phyloP scores from a whole-genome alignment of 1,140 invertebrate genomes.

The Ylistrum balloti region DNA sequence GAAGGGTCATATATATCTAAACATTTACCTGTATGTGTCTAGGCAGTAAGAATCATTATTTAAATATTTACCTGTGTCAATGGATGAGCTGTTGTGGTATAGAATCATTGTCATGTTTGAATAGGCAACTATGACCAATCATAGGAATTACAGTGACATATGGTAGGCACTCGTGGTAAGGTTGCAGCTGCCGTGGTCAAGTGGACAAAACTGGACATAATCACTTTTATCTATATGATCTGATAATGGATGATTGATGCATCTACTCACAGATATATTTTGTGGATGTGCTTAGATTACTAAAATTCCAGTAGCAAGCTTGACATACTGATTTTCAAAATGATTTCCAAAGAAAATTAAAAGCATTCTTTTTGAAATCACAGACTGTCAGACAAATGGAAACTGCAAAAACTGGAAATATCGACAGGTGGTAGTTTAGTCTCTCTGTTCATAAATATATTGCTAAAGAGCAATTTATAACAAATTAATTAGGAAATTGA shows the following conservation, averaged over 20 bases:
- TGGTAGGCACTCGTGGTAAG: not conserved
- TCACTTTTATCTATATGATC: not conserved
- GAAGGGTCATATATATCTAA: not conserved
- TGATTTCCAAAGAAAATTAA: not conserved
- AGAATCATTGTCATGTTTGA: not conserved
- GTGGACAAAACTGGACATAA: slow-evolving; percentile 15
- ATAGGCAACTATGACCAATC: not conserved
- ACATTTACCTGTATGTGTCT: not conserved
- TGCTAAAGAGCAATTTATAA: not conserved
- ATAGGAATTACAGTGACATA: not conserved
- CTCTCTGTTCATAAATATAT: not conserved
- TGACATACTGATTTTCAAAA: not conserved
- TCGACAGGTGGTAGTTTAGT: not conserved
- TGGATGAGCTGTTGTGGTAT: not conserved
- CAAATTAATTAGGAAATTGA: too few species aligned
- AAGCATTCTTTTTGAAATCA: not conserved
- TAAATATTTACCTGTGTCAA: not conserved
- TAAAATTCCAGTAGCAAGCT: too few species aligned
- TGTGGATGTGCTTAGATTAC: too few species aligned
- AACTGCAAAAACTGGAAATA: not conserved
- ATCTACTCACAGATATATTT: not conserved
- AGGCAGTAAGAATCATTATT: too few species aligned
- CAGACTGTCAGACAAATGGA: not conserved
- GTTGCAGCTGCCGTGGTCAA: not conserved
- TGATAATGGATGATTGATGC: not conserved